These are phyloP conservation scores for Nomada ruficornis DNA, from an alignment of 2,888 invertebrate genomes.

Conservation along the genomic window DNA sequence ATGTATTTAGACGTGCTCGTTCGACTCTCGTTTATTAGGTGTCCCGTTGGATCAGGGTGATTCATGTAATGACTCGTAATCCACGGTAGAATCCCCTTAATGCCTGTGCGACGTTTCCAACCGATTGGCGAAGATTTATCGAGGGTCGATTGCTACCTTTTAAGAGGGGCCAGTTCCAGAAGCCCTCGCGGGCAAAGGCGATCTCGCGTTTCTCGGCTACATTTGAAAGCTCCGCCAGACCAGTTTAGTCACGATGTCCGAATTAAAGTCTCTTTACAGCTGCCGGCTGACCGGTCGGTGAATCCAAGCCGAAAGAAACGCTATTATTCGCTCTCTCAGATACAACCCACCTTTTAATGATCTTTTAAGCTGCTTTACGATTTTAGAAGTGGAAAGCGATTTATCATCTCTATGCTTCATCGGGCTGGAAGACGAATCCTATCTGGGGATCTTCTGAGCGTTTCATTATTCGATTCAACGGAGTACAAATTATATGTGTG, in stretches of 20 bases:
- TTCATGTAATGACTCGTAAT: constrained; percentile 69
- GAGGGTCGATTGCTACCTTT: constrained; percentile 56
- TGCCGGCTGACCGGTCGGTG: neutral
- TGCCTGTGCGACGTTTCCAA: constrained; percentile 58
- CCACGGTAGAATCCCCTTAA: constrained; percentile 60
- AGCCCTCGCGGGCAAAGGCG: constrained; percentile 50
- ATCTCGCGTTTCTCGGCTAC: constrained; percentile 43
- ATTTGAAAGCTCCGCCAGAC: constrained; percentile 41
- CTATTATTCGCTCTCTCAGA: neutral
- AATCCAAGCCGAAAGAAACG: constrained; percentile 1
- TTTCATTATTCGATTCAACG: too few species aligned
- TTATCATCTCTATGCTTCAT: too few species aligned
- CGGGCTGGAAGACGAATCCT: too few species aligned
- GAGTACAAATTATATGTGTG: too few species aligned
- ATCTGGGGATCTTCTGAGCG: too few species aligned
- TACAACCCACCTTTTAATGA: neutral
- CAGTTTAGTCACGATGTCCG: constrained; percentile 54
- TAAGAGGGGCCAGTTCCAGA: constrained; percentile 35
- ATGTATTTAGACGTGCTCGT: constrained; percentile 45
- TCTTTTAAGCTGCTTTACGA: neutral
- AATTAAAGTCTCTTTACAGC: constrained; percentile 56
- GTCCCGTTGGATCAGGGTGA: constrained; percentile 54
- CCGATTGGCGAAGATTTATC: constrained; percentile 66
- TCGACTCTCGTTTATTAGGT: constrained; percentile 46
- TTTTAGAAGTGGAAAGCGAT: too few species aligned